Conservation (phyloP, 2,113 vertebrate genomes). For the Periophthalmodon schlosseri region DNA sequence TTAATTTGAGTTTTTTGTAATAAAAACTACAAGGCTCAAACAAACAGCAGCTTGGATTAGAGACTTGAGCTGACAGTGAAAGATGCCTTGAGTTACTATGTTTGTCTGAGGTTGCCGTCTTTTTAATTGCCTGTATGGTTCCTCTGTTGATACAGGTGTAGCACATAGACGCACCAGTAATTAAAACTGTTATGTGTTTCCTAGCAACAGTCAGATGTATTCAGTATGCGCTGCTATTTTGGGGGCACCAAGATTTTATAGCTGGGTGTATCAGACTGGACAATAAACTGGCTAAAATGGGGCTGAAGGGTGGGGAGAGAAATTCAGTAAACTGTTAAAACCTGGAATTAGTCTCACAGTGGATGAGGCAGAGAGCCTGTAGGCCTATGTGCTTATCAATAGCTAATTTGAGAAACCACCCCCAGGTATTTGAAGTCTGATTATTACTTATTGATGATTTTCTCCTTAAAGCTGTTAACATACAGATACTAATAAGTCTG, state of each 20-base stretch:
- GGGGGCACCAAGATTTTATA: no score
- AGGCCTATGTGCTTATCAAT: background rate
- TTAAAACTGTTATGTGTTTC: constrained; percentile 8
- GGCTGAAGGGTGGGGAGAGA: background rate
- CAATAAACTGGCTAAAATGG: background rate
- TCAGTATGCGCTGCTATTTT: background rate
- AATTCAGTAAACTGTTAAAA: background rate
- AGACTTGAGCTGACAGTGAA: background rate
- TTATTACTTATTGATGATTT: background rate
- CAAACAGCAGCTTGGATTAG: background rate
- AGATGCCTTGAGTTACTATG: background rate
- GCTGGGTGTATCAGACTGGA: background rate
- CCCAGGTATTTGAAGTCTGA: background rate
- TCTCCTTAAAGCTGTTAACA: background rate
- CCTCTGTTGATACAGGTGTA: constrained; percentile 9
- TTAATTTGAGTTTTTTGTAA: background rate
- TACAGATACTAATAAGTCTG: background rate
- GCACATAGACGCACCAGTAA: background rate
- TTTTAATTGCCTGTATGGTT: constrained; percentile 21
- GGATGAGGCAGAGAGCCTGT: background rate
- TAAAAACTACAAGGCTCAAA: background rate
- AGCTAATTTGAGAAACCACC: background rate
- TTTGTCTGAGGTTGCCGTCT: background rate
- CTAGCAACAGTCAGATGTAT: constrained; percentile 1
- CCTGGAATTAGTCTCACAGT: background rate